Conservation (phyloP, 2,113 vertebrate genomes). For the Delphinapterus leucas region DNA sequence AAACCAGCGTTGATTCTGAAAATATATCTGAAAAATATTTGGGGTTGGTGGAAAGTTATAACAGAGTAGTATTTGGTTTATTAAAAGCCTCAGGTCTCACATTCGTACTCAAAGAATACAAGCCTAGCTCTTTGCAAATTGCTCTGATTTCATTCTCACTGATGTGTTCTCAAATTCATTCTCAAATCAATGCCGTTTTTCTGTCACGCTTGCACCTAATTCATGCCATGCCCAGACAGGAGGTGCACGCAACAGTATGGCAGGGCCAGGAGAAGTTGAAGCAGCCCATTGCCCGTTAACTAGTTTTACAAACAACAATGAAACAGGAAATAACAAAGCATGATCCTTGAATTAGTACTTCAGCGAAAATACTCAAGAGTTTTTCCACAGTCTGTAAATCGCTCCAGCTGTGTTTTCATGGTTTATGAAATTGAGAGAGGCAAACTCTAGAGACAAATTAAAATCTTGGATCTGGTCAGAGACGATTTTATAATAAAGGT, state of each 20-base stretch:
- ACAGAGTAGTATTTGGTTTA: neutral
- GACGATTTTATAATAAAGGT: slow-evolving; percentile 31
- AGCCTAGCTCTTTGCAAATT: neutral
- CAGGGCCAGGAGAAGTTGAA: slow-evolving; percentile 70
- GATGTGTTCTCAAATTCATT: neutral
- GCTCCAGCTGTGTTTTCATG: slow-evolving; percentile 78
- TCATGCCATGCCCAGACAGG: slow-evolving; percentile 44
- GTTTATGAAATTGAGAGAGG: slow-evolving; percentile 74
- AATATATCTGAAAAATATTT: neutral
- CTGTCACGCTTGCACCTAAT: slow-evolving; percentile 50
- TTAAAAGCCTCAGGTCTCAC: neutral
- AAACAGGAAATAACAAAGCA: slow-evolving; percentile 81
- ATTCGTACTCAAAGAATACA: neutral
- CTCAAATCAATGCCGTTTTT: neutral
- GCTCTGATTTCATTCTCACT: neutral
- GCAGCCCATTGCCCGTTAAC: slow-evolving; percentile 73
- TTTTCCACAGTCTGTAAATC: slow-evolving; percentile 79
- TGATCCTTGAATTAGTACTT: slow-evolving; percentile 77
- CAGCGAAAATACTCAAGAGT: slow-evolving; percentile 71
- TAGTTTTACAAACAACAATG: slow-evolving; percentile 80
- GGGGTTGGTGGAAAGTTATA: neutral
- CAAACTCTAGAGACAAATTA: slow-evolving; percentile 70
- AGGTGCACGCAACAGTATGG: slow-evolving; percentile 44
- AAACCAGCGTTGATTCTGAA: neutral
- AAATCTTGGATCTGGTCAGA: slow-evolving; percentile 52